phyloP scores from a whole-genome alignment of 2,797 vertebrate genomes.

The Octomys mimax region DNA sequence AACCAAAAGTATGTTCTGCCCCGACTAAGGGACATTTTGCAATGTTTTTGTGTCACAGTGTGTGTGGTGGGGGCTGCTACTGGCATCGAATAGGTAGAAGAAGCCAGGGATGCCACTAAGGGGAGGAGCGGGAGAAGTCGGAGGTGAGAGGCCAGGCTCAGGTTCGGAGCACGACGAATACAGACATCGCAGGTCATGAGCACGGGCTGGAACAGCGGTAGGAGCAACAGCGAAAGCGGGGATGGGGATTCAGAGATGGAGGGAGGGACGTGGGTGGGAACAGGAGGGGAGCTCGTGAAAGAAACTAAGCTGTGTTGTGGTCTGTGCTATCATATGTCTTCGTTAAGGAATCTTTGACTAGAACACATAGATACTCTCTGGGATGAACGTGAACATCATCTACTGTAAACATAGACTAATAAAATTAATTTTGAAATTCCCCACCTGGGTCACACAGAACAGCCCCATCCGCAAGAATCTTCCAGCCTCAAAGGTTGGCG shows the following conservation, averaged over 20 bases:
- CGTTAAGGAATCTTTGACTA: too few species aligned
- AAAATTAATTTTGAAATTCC: background rate
- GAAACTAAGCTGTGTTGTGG: background rate
- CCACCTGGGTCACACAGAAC: background rate
- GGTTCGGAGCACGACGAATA: too few species aligned
- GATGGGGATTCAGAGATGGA: background rate
- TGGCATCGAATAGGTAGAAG: background rate
- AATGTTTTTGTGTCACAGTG: background rate
- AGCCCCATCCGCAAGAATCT: rapidly evolving
- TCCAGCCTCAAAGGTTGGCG: rapidly evolving
- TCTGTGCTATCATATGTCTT: background rate
- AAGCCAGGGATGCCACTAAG: too few species aligned
- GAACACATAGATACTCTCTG: background rate
- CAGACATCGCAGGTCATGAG: background rate
- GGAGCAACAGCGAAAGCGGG: too few species aligned
- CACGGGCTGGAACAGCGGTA: background rate
- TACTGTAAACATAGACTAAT: background rate
- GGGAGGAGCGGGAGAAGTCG: background rate
- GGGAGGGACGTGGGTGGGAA: background rate
- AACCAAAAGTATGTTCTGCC: background rate
- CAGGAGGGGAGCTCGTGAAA: background rate
- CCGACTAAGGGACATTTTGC: background rate
- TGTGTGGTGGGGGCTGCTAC: too few species aligned
- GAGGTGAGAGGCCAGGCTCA: background rate
- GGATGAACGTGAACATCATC: background rate